Evolutionary conservation across 2,888 invertebrate species (phyloP), one percentile per base, ranked within the genome.

Genomic region (Galeruca laticollis): DNA sequence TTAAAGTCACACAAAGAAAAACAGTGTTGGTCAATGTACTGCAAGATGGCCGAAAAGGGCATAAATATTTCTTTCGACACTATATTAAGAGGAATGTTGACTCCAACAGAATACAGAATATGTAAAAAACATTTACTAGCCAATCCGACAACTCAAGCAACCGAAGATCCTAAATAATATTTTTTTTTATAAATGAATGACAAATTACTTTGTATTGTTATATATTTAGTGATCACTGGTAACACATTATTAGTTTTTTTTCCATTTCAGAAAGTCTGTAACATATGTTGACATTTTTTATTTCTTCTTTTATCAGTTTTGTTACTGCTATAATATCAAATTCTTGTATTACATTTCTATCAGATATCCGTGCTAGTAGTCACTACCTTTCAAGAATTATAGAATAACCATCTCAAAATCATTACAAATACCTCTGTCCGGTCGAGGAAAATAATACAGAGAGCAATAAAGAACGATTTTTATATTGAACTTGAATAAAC

Each of bases 31-130:
- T 89, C 89, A 69, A 85, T 91, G 73, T 92, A 89, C 78, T 87
- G 89, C 74, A 89, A 89, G 84, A 92, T 92, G 91, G 88, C 88
- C 40, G 89, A 89, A 68, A 91, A 91, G 79, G 92, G 92, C 0
- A 88, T 92, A 15, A 88, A 87, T 61, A 89, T 92, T 2, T 90
- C 90, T 5, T 92, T 90, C 76, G 92, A 92, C 72, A 92, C 92
- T 0, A 90, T 92, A 52, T 81, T 92, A 60, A 88, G 92, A 76
- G 92, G 92, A 43, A 90, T 92, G 90, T 82, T 92, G 73, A 92
- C 92, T 9, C 92, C 92, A 4, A 92, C 92, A 0, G 92, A 92
- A 81, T 91, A 92, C 79, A 87, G 92, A 74, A 85, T 90, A 77
- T 86, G 90, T 71, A 89, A 89, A 60, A 79, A 75, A 69, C 60